These are phyloP conservation scores for Platysteira castanea DNA, from an alignment of 2,113 vertebrate species.

Conservation along the genomic window DNA sequence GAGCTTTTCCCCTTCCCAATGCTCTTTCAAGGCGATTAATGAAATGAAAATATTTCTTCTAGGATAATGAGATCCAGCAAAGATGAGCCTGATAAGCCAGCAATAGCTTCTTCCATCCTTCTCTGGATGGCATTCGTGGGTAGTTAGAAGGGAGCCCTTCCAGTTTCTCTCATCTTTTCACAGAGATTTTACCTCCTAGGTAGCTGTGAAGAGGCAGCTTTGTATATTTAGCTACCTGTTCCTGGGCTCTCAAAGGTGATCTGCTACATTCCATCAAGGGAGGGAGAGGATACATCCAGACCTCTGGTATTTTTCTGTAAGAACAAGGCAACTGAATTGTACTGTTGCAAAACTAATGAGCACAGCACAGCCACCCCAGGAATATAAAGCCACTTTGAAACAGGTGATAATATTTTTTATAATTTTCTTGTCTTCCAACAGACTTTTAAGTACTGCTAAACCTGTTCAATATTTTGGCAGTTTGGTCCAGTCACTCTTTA, in stretches of 20 bases:
- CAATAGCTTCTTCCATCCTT: background rate
- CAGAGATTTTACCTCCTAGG: background rate
- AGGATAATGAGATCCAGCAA: background rate
- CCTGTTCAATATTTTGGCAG: background rate
- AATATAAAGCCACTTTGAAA: background rate
- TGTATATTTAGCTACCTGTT: background rate
- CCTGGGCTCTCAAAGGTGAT: background rate
- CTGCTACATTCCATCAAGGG: background rate
- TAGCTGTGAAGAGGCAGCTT: background rate
- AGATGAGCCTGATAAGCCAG: background rate
- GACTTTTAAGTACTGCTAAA: background rate
- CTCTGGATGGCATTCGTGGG: rapidly evolving
- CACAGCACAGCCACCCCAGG: background rate
- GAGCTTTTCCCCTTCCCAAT: background rate
- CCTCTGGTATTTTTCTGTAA: background rate
- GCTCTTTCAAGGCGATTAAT: background rate
- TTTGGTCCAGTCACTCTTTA: background rate
- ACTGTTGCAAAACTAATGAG: background rate
- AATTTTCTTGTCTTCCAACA: background rate
- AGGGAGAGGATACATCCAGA: background rate
- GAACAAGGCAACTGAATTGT: background rate
- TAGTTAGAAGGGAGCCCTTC: background rate
- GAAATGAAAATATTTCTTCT: background rate
- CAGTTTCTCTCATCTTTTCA: background rate
- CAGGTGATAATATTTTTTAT: background rate